These are phyloP conservation scores for Phoxinus dragarum DNA, from an alignment of 2,797 vertebrate genomes.

Conservation along the genomic window DNA sequence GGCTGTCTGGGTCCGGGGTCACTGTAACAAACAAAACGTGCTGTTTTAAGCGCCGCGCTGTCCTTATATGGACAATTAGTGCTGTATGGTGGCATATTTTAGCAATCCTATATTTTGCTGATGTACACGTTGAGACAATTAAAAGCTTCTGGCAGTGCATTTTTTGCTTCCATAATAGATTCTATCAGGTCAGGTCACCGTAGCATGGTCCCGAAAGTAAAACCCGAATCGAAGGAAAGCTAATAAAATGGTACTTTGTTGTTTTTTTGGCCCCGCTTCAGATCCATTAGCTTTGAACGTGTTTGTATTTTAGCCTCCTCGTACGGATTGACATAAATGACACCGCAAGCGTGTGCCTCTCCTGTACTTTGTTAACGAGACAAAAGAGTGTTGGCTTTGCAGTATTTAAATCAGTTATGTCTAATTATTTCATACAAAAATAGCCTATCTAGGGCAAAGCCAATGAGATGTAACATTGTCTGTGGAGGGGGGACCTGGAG, in stretches of 20 bases:
- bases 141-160: constrained; percentile 20
- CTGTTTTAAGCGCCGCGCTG: constrained; percentile 22
- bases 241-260: neutral
- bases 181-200: constrained; percentile 35
- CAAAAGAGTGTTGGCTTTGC: constrained; percentile 73
- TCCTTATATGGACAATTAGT: constrained; percentile 31
- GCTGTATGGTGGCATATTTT: constrained; percentile 25
- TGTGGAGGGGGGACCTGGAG: constrained; percentile 79
- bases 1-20: constrained; percentile 53
- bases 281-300: neutral
- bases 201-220: constrained; percentile 5
- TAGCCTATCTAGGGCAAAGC: constrained; percentile 80
- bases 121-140: constrained; percentile 21
- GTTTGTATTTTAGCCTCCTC: constrained; percentile 12
- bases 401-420: constrained; percentile 83
- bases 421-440: constrained; percentile 83
- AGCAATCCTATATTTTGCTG: constrained; percentile 34
- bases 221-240: constrained; percentile 13
- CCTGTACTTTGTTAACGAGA: constrained; percentile 69
- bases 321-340: constrained; percentile 34
- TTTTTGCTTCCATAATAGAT: constrained; percentile 30
- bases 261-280: constrained; percentile 6
- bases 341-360: constrained; percentile 33
- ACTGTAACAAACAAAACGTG: constrained; percentile 53
- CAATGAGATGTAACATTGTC: constrained; percentile 80